These are phyloP conservation scores for Microplitis deprimator DNA, from an alignment of 2,888 invertebrate species.

Conservation along the genomic window DNA sequence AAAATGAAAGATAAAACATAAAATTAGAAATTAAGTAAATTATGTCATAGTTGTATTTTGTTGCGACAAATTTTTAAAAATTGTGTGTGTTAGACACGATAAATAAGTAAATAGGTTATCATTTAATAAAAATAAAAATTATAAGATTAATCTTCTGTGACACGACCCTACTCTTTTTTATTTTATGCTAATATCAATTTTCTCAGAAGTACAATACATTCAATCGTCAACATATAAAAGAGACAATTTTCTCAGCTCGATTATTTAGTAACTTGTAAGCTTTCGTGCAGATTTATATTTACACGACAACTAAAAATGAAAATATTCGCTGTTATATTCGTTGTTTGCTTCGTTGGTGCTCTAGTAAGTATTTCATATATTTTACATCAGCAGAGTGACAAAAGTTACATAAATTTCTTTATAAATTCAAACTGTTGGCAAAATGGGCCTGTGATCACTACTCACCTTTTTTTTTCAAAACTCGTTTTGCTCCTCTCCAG, in stretches of 20 bases:
- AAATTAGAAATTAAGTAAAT: too few relatives aligned
- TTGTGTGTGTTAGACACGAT: neutral
- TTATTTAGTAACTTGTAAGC: slow-evolving; percentile 13
- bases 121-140: neutral
- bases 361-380: slow-evolving; percentile 47
- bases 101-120: neutral
- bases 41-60: too few relatives aligned
- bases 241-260: slow-evolving; percentile 1
- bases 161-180: slow-evolving; percentile 22
- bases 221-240: slow-evolving; percentile 32
- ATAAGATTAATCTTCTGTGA: neutral
- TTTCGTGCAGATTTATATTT: slow-evolving; percentile 17
- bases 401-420: too few relatives aligned
- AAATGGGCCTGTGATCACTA: neutral
- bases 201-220: neutral
- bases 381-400: neutral
- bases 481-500: too few relatives aligned
- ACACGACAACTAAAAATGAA: slow-evolving; percentile 48
- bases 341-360: slow-evolving; percentile 50
- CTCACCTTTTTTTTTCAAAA: too few relatives aligned
- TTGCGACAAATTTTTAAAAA: neutral
- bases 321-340: slow-evolving; percentile 49
- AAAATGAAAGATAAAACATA: too few relatives aligned
- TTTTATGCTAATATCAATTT: slow-evolving; percentile 12
- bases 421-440: too few relatives aligned